These are phyloP conservation scores for Sarcophaga peregrina DNA, from an alignment of 1,140 invertebrate species.

Conservation along the genomic window DNA sequence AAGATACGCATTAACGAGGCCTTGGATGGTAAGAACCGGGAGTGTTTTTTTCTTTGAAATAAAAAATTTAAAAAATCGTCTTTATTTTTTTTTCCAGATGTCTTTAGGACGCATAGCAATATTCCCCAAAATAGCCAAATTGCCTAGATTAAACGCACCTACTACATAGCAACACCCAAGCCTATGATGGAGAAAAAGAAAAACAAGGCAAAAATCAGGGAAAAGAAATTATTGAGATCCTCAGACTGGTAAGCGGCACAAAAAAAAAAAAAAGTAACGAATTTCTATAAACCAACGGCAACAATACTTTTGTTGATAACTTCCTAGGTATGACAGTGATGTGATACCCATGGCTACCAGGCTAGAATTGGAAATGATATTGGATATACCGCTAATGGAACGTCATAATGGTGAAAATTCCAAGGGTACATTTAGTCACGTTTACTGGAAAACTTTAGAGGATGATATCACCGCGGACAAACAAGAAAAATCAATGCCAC, in stretches of 20 bases:
- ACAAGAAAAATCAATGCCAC: background rate
- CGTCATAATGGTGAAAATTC: slow-evolving; percentile 38
- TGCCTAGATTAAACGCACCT: slow-evolving; percentile 43
- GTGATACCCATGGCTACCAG: slow-evolving; percentile 45
- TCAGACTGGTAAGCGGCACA: slow-evolving; percentile 38
- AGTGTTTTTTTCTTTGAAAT: background rate
- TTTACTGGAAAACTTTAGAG: slow-evolving; percentile 36
- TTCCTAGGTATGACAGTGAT: slow-evolving; percentile 45
- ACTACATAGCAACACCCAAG: slow-evolving; percentile 39
- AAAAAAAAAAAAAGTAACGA: background rate
- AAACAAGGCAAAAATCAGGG: slow-evolving; percentile 21
- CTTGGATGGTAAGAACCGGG: slow-evolving; percentile 40
- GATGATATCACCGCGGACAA: background rate
- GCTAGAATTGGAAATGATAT: slow-evolving; percentile 44
- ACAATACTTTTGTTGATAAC: background rate
- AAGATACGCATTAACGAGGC: slow-evolving; percentile 44
- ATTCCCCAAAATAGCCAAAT: slow-evolving; percentile 45
- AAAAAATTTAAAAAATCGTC: background rate
- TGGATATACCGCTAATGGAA: slow-evolving; percentile 43
- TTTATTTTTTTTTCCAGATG: slow-evolving; percentile 25
- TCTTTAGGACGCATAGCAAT: slow-evolving; percentile 44
- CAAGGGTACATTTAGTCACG: slow-evolving; percentile 42
- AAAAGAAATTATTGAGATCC: slow-evolving; percentile 42
- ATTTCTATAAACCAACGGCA: background rate
- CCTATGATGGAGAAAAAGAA: slow-evolving; percentile 39